phyloP scores from a whole-genome alignment of 2,888 invertebrate species.

The Dolichomitus sp. region DNA sequence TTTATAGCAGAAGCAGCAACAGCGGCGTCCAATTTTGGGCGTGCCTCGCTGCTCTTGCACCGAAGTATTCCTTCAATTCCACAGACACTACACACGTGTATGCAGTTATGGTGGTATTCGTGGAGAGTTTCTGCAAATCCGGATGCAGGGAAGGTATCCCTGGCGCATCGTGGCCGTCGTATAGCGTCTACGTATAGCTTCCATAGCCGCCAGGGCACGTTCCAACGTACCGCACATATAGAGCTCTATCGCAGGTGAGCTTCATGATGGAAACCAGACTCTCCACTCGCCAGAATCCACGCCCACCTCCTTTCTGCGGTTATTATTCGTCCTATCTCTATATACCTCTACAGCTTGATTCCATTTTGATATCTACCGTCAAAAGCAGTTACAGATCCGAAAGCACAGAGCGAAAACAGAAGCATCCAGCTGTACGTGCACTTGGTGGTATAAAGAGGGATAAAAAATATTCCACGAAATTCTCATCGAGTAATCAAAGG shows the following conservation, averaged over 20 bases:
- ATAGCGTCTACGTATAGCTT: conserved; percentile 1
- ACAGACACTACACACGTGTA: neutral
- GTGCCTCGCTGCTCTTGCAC: conserved; percentile 49
- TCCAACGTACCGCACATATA: conserved; percentile 1
- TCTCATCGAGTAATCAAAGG: neutral
- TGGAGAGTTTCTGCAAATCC: conserved; percentile 5
- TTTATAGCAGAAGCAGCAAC: neutral
- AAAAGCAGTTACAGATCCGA: conserved; percentile 24
- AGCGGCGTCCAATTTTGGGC: conserved; percentile 58
- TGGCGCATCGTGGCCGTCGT: neutral
- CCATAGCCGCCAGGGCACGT: neutral
- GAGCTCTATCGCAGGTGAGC: conserved; percentile 53
- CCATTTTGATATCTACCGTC: conserved; percentile 56
- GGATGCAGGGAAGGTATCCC: neutral
- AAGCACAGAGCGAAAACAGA: neutral
- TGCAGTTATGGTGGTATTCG: neutral
- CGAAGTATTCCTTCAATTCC: conserved; percentile 48
- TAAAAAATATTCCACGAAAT: neutral
- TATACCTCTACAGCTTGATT: conserved; percentile 44
- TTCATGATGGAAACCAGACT: conserved; percentile 58
- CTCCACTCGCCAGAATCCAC: conserved; percentile 36
- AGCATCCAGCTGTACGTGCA: neutral
- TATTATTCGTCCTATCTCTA: conserved; percentile 24
- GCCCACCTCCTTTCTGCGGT: neutral
- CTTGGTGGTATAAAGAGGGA: neutral